These are phyloP conservation scores for Epinotia demarniana DNA, from an alignment of 2,888 invertebrate species.

Conservation along the genomic window DNA sequence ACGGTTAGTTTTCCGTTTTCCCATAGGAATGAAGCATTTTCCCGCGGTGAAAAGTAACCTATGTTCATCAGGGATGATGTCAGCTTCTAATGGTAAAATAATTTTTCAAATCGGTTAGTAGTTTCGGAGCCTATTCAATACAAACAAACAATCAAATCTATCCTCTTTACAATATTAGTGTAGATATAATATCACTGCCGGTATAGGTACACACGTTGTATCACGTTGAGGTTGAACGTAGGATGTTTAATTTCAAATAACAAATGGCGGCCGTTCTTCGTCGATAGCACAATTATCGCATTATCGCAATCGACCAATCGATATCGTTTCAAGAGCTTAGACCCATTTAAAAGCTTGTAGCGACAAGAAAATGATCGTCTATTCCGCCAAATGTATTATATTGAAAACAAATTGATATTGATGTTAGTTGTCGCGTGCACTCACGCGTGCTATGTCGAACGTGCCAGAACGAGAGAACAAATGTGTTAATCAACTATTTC, in stretches of 20 bases:
- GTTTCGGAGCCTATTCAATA: too few relatives aligned
- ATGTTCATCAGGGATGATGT: too few relatives aligned
- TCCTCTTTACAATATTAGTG: too few relatives aligned
- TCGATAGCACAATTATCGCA: conserved; percentile 16
- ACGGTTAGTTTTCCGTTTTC: too few relatives aligned
- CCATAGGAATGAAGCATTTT: too few relatives aligned
- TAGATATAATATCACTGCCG: too few relatives aligned
- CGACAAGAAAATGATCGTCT: conserved; percentile 8
- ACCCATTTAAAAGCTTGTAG: conserved; percentile 22
- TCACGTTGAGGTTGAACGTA: background rate
- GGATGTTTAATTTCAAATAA: background rate
- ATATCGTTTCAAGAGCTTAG: conserved; percentile 14
- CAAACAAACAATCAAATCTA: too few relatives aligned
- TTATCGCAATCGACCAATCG: conserved; percentile 28
- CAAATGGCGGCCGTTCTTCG: background rate
- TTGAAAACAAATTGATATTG: background rate
- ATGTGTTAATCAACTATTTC: background rate
- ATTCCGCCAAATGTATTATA: background rate
- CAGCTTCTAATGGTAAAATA: too few relatives aligned
- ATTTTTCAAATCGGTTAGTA: too few relatives aligned
- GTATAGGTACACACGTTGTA: too few relatives aligned
- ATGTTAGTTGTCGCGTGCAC: background rate
- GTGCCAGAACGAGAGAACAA: background rate
- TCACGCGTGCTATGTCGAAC: background rate
- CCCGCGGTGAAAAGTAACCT: too few relatives aligned